Conservation (phyloP, 2,113 vertebrate genomes). For the Cathartes aura region DNA sequence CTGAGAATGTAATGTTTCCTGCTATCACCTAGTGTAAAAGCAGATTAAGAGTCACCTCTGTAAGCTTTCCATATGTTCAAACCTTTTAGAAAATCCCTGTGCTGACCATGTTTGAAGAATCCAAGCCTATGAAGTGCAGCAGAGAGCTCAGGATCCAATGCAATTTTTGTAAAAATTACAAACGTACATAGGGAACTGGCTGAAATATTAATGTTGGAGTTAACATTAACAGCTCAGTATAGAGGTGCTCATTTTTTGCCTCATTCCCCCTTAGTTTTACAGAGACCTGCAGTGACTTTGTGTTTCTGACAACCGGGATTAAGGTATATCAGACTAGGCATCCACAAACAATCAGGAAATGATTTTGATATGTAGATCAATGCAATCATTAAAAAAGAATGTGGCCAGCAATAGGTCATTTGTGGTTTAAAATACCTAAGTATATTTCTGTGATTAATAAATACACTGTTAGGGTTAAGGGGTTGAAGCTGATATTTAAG, state of each 20-base stretch:
- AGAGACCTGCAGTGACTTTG: not conserved
- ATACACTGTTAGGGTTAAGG: not conserved
- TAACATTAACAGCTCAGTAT: not conserved
- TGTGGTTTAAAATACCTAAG: not conserved
- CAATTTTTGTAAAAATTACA: not conserved
- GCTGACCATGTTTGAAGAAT: not conserved
- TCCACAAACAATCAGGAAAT: not conserved
- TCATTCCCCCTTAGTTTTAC: not conserved
- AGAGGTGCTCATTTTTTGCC: not conserved
- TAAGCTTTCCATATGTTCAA: not conserved
- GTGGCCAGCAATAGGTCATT: not conserved
- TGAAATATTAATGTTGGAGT: not conserved
- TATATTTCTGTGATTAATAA: not conserved
- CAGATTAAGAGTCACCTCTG: not conserved
- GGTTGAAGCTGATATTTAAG: not conserved
- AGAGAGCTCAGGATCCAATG: not conserved
- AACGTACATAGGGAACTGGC: not conserved
- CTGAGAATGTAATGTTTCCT: not conserved
- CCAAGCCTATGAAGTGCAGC: not conserved
- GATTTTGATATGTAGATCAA: not conserved
- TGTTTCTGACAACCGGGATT: not conserved
- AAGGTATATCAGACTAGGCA: not conserved
- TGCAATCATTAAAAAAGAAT: not conserved
- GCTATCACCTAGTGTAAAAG: not conserved
- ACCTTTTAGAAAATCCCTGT: not conserved